Evolutionary conservation across 2,888 invertebrate genomes (phyloP), one percentile per base, ranked within the genome.

Genomic region (Ichneumoninae sp.): DNA sequence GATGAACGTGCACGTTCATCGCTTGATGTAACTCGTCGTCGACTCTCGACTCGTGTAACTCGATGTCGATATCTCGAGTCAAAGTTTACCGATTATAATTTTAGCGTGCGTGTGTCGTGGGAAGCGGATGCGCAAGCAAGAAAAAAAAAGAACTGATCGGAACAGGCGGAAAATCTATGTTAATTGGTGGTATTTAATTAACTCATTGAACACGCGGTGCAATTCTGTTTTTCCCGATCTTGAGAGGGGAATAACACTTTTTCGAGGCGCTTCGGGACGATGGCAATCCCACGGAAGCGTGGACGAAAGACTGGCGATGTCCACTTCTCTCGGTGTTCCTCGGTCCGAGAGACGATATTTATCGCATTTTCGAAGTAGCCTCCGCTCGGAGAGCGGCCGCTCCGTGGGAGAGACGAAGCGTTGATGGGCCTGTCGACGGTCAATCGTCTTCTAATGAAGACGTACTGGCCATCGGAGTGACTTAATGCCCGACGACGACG

Each of bases 371-470:
- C 57, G 13, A 10, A 57, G 10, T 10, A 40, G 40, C 40, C 8
- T 10, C 40, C 3, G 40, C 40, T 40, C 40, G 1, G 40, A 40
- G 40, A 40, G 40, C 40, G 40, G 40, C 40, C 40, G 40, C 40
- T 8, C 8, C 40, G 40, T 40, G 40, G 40, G 10, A 40, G 54
- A 54, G 22, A 54, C 54, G 54, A 54, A 7, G 22, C 54, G 52
- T n/a, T 52, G 54, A 54, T 22, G 19, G 54, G 54, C 22, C 57
- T 57, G 57, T 57, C 57, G 26, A 22, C 74, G 44, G 44, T 76
- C 80, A 69, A 76, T 76, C 70, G 76, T 19, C 57, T 44, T 83
- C 76, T 80, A 76, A 77, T 76, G 75, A 83, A 80, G 76, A 83
- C 76, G 71, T 80, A 76, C 76, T 4, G 10, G 3, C 62, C 33